Percentiles rank a stretch among this genome's conserved stretches.
Evolutionary conservation across 1,140 invertebrate species (phyloP).

Genomic region (Eupeodes corollae): DNA sequence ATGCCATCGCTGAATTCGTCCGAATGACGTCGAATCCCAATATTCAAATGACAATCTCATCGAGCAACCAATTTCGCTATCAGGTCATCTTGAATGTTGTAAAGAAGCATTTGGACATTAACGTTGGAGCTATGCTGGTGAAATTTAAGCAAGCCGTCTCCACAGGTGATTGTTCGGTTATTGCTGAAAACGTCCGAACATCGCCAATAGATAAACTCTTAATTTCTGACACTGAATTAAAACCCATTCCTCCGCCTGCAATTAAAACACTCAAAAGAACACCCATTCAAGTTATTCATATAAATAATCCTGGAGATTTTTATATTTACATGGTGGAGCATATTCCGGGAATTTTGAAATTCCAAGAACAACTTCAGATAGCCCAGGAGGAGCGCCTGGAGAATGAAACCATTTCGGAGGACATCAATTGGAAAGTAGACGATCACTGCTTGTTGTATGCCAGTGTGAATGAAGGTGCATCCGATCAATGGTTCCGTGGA

Average conservation of each 20-base stretch:
- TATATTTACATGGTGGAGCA: slow-evolving; percentile 17
- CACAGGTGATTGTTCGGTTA: slow-evolving; percentile 8
- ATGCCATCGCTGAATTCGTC: slow-evolving; percentile 13
- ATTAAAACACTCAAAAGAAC: slow-evolving; percentile 1
- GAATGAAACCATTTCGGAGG: neutral
- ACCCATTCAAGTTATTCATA: slow-evolving; percentile 4
- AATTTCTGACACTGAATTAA: neutral
- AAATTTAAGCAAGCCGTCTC: slow-evolving; percentile 15
- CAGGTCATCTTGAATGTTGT: slow-evolving; percentile 14
- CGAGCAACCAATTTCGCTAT: neutral
- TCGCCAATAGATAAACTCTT: neutral
- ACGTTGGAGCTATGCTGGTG: slow-evolving; percentile 18
- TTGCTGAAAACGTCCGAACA: neutral
- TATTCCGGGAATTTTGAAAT: slow-evolving; percentile 1
- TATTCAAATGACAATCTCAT: slow-evolving; percentile 14
- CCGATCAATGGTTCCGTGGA: slow-evolving; percentile 10
- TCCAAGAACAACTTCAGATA: slow-evolving; percentile 9
- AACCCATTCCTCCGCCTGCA: no score
- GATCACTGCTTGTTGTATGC: slow-evolving; percentile 8
- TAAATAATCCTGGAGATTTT: slow-evolving; percentile 20
- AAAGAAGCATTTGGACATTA: slow-evolving; percentile 10
- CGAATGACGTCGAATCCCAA: slow-evolving; percentile 21
- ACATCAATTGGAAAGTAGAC: slow-evolving; percentile 3
- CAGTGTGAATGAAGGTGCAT: neutral
- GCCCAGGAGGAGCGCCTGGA: neutral